Conservation (phyloP, 2,113 vertebrate species). For the Lucifuga dentata region DNA sequence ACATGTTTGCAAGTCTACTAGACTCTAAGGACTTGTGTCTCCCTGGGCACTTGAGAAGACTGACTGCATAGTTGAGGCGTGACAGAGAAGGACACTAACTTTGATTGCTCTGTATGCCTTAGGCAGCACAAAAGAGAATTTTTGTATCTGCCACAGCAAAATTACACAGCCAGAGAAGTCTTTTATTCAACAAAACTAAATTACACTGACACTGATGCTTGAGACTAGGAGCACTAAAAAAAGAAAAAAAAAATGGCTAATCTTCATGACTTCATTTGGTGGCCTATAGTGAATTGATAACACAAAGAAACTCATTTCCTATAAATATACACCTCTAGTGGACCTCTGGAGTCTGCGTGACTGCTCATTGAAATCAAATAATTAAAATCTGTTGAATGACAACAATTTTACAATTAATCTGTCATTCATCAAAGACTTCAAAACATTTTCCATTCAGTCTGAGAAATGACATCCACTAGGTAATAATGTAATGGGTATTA, state of each 20-base stretch:
- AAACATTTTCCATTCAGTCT: conserved; percentile 18
- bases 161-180: conserved; percentile 59
- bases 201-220: conserved; percentile 70
- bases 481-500: conserved; percentile 2
- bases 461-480: conserved; percentile 11
- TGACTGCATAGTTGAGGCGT: conserved; percentile 18
- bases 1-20: conserved; percentile 12
- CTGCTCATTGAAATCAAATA: conserved; percentile 64
- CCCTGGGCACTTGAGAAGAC: conserved; percentile 17
- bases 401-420: conserved; percentile 44
- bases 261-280: conserved; percentile 70
- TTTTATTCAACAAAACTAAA: conserved; percentile 75
- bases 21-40: neutral
- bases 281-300: conserved; percentile 62
- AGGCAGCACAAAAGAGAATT: conserved; percentile 58
- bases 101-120: conserved; percentile 47
- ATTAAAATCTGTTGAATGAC: conserved; percentile 52
- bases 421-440: conserved; percentile 36
- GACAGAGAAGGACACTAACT: conserved; percentile 61
- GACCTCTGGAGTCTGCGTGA: conserved; percentile 43
- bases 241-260: conserved; percentile 58
- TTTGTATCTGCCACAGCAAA: conserved; percentile 59
- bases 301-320: conserved; percentile 68
- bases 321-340: conserved; percentile 61
- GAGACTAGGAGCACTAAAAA: conserved; percentile 63